Evolutionary conservation across 2,113 vertebrate genomes (phyloP), one percentile per base, ranked within the genome.

Genomic region (Bettongia penicillata): DNA sequence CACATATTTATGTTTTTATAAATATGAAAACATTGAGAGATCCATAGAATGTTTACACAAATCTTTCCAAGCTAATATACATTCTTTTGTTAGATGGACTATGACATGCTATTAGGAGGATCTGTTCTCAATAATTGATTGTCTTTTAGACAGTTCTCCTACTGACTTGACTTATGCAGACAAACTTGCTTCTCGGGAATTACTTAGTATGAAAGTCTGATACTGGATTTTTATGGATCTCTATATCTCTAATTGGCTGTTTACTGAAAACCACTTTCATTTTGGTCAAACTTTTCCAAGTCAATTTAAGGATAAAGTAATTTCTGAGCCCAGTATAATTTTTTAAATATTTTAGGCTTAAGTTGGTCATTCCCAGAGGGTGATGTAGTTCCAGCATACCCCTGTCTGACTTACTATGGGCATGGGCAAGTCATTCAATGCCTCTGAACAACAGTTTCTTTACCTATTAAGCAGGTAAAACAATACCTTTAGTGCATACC

Each of bases 181-280:
- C 93, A 94, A 96, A 96, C 93, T 0, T 93, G 22, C 94, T 57
- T 94, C 28, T 93, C 53, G 94, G 28, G 57, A 31, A 53, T 23
- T 84, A 25, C 47, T 90, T 51, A 19, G n/a, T 91, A 22, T 93
- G 52, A 51, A 53, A 94, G 47, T 37, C 51, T 96, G 50, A 16
- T 92, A 28, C 10, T 51, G 37, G 3, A 4, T 91, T 97, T 91
- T 47, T 50, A 47, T 53, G 51, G 43, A 53, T 8, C 26, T 53
- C 19, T 92, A 43, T 95, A 61, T 93, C 94, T 95, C 94, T 96
- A 90, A 53, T 28, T 55, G 47, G 77, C 31, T 96, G 14, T 96
- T 96, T 93, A 61, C 94, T 51, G 93, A 31, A 94, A 51, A n/a
- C 95, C n/a, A 94, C 3, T 94, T 96, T 96, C 49, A 94, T 97